Evolutionary conservation across 2,113 vertebrate genomes (phyloP), one percentile per base, ranked within the genome.

Genomic region (Pterocles orientalis): DNA sequence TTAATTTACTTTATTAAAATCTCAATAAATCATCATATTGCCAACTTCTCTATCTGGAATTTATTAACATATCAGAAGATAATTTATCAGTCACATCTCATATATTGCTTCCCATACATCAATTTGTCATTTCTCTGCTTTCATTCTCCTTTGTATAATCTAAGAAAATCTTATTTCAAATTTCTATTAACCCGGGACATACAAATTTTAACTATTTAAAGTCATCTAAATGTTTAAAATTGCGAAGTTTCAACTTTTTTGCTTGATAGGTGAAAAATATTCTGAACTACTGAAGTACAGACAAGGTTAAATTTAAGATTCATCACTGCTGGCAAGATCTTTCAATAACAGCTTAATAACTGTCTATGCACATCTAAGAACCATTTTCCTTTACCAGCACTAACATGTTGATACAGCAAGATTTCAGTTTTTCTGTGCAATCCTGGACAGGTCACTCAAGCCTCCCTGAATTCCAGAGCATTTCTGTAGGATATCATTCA

Each of bases 31-130:
- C 71, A 95, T 92, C 71, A 54, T 86, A 95, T 91, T 84, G 65
- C 83, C 79, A 94, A 58, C 71, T 81, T 81, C 53, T 94, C 68
- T 94, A 82, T 96, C 77, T 95, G 50, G 41, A 93, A 87, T 86
- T 91, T 81, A 97, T 97, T 97, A 97, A 93, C 86, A 95, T 88
- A 97, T 96, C 90, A 96, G 95, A 96, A 95, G 94, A 92, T 90
- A 94, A 94, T 93, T 96, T 97, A 97, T 97, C 95, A 94, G 53
- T 57, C 61, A 68, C 73, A 95, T 95, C 95, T 95, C 61, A 71
- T 91, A 90, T 95, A 96, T 92, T 97, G 72, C 64, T 91, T 96
- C 84, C 95, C 94, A 93, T 95, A 58, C 58, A 95, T 90, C 94
- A 90, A 11, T 80, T 94, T 97, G 86, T 90, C 93, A 86, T 93